phyloP scores from a whole-genome alignment of 2,113 vertebrate species.

The Isurus oxyrinchus region DNA sequence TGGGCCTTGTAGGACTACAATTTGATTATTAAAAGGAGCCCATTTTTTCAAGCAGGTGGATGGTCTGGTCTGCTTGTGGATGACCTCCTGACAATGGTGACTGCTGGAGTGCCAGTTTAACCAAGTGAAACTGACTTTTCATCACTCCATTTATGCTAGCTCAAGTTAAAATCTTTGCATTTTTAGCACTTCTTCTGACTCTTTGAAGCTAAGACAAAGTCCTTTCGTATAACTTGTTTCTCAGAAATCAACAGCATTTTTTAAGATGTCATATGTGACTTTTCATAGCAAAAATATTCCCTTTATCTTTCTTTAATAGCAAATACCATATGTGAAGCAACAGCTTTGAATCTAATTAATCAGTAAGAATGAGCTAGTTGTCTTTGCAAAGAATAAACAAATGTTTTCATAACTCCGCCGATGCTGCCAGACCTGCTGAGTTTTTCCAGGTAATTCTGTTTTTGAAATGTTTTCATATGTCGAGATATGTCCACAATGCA shows the following conservation, averaged over 20 bases:
- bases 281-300: not conserved
- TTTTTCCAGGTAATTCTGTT: too few species aligned
- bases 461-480: not conserved
- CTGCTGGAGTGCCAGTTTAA: not conserved
- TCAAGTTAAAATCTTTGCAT: not conserved
- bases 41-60: too few species aligned
- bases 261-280: not conserved
- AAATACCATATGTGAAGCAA: not conserved
- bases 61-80: too few species aligned
- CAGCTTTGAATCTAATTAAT: not conserved
- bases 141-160: not conserved
- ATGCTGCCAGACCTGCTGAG: too few species aligned
- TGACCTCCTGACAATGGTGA: not conserved
- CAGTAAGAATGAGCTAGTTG: not conserved
- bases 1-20: too few species aligned
- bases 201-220: not conserved
- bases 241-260: not conserved
- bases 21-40: too few species aligned
- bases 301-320: not conserved
- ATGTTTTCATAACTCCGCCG: not conserved
- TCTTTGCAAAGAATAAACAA: not conserved
- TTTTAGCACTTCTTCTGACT: not conserved
- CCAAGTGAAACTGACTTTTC: not conserved
- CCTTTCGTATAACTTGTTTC: not conserved
- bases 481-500: not conserved